Base-by-base conservation (phyloP, 2,888 invertebrate species). In the Drosophila limbata region DNA sequence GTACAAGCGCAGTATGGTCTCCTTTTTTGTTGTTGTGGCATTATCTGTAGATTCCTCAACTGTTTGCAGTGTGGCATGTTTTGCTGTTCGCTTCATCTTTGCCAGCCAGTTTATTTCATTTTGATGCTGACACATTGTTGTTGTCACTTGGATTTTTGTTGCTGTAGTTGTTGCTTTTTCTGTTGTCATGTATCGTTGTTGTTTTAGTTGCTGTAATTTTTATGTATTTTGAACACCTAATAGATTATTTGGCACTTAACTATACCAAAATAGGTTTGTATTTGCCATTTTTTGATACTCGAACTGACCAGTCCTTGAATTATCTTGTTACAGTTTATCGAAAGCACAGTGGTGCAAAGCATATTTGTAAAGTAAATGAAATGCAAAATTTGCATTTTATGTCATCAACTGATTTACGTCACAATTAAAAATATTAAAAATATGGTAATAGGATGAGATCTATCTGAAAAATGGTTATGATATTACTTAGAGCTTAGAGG, bases 161-260 rank as follows among this genome's bases (percentile, higher is more conserved):
- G 45, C 59, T 45, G 45, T 60, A 21, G 11, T 21, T 21, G n/a
- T n/a, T 45, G 45, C 8, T 51, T 17, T 51, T 68, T 45, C 44
- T 56, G 50, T 60, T 60, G 60, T 48, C 5, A 37, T n/a, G 13
- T 55, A 19, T 55, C 68, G 53, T 48, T 59, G 50, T 56, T 60
- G 63, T 45, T 44, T 67, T 35, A 45, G 60, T 70, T 74, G 45
- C 51, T 73, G 42, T 76, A 53, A 47, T 48, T 60, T 64, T 57
- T 13, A 25, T 44, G 11, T 55, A 21, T 67, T 69, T 69, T 62
- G 21, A 66, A 69, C 67, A 70, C 59, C 65, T 65, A 62, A 77
- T 86, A 81, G 69, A 79, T 86, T 86, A 75, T 73, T 77, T 75
- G 47, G 56, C 62, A 63, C 56, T 74, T 67, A 71, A 52, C 70